Percentiles rank a stretch among this genome's conserved stretches.
These are phyloP conservation scores for Zaprionus ghesquierei DNA, from an alignment of 1,140 invertebrate species.

Conservation along the genomic window DNA sequence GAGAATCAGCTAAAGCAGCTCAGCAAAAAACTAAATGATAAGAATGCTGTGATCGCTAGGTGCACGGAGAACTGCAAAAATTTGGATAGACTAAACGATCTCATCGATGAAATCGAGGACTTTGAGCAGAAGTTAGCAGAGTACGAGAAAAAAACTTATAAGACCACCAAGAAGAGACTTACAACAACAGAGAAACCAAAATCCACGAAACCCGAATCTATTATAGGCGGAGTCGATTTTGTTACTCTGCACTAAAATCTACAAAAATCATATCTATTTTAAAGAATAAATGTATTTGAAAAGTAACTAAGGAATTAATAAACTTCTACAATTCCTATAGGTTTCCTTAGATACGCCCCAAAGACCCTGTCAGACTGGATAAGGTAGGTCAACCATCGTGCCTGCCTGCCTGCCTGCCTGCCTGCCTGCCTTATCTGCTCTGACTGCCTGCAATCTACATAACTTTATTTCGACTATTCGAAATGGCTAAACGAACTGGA, in stretches of 20 bases:
- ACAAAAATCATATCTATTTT: not conserved
- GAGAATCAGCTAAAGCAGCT: conserved; percentile 10
- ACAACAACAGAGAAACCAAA: no score
- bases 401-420: not conserved
- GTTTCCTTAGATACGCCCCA: not conserved
- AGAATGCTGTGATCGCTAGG: not conserved
- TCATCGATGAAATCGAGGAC: conserved; percentile 38
- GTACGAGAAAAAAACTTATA: not conserved
- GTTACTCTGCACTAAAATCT: not conserved
- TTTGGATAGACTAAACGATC: conserved; percentile 30
- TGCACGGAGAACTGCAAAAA: conserved; percentile 9
- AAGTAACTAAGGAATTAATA: not conserved
- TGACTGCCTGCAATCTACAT: conserved; percentile 40
- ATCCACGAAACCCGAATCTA: not conserved
- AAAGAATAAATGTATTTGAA: not conserved
- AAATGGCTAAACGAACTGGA: conserved; percentile 48
- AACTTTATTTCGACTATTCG: conserved; percentile 45
- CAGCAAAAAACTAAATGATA: not conserved
- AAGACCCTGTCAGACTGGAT: not conserved
- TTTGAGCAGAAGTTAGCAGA: not conserved
- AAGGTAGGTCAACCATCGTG: conserved; percentile 2
- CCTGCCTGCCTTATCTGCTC: conserved; percentile 12
- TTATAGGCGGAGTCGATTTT: conserved; percentile 2
- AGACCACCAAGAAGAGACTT: not conserved
- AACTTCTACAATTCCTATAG: not conserved